phyloP scores from a whole-genome alignment of 2,113 vertebrate species.

The Cygnus buccinator region DNA sequence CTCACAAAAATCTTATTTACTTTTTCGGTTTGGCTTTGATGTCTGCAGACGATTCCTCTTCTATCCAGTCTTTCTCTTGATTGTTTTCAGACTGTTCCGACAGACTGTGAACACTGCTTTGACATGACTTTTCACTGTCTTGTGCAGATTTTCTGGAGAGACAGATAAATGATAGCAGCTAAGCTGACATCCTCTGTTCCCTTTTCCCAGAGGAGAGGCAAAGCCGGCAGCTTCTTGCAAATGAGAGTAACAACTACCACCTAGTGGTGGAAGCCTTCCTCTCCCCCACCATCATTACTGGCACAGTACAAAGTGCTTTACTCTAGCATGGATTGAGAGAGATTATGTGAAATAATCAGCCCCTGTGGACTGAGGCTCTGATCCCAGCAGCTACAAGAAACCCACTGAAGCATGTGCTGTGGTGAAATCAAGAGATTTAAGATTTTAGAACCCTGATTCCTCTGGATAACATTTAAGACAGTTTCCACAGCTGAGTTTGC shows the following conservation, averaged over 20 bases:
- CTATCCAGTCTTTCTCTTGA: conserved; percentile 60
- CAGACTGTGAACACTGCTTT: conserved; percentile 63
- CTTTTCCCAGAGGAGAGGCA: neutral
- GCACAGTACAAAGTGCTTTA: neutral
- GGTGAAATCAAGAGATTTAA: neutral
- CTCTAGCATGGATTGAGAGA: neutral
- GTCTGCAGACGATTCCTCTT: conserved; percentile 29
- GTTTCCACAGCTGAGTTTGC: neutral
- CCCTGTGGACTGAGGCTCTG: neutral
- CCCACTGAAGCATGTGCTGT: neutral
- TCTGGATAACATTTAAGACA: neutral
- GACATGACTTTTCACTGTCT: conserved; percentile 74
- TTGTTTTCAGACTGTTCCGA: conserved; percentile 55
- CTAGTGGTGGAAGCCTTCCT: conserved; percentile 34
- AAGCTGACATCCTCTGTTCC: neutral
- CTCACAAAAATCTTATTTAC: conserved; percentile 54
- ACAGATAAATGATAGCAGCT: neutral
- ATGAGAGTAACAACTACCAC: conserved; percentile 37
- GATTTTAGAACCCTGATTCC: neutral
- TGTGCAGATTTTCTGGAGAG: conserved; percentile 57
- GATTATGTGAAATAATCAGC: neutral
- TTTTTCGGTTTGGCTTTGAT: conserved; percentile 53
- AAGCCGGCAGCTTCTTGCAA: neutral
- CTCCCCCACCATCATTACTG: neutral
- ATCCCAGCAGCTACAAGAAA: neutral